phyloP scores from a whole-genome alignment of 1,140 invertebrate species.

The Drosophila guanche region DNA sequence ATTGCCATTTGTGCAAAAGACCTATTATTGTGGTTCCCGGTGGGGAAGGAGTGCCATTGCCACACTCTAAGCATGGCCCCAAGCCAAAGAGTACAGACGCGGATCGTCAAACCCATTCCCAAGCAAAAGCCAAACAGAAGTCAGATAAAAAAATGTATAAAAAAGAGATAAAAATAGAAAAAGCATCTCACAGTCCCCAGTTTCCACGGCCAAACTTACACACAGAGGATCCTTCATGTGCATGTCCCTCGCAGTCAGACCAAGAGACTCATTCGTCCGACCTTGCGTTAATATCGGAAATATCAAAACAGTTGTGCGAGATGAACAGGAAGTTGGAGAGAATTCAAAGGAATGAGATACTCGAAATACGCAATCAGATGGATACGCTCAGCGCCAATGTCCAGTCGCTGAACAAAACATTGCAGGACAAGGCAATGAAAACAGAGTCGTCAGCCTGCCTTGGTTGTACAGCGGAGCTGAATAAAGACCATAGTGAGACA shows the following conservation, averaged over 20 bases:
- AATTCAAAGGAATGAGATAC: neutral
- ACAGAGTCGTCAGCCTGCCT: neutral
- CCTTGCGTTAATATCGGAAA: neutral
- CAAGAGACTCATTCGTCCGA: neutral
- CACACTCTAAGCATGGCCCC: too few relatives aligned
- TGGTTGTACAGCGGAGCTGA: neutral
- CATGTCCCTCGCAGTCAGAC: too few relatives aligned
- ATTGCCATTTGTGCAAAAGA: neutral
- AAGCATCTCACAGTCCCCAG: too few relatives aligned
- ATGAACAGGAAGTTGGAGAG: neutral
- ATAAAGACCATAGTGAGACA: too few relatives aligned
- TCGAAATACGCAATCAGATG: conserved; percentile 3
- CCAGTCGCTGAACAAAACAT: neutral
- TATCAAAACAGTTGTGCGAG: conserved; percentile 1
- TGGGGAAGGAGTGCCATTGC: neutral
- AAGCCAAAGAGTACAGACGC: neutral
- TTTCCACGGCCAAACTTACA: too few relatives aligned
- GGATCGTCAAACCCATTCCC: too few relatives aligned
- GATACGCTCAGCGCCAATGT: neutral
- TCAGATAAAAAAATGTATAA: neutral
- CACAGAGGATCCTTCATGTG: neutral
- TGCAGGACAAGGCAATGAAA: neutral
- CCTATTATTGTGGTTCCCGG: conserved; percentile 24
- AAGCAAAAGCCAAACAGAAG: neutral
- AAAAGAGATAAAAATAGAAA: too few relatives aligned